Base-by-base conservation (phyloP, 2,797 vertebrate species). In the Limosa lapponica region DNA sequence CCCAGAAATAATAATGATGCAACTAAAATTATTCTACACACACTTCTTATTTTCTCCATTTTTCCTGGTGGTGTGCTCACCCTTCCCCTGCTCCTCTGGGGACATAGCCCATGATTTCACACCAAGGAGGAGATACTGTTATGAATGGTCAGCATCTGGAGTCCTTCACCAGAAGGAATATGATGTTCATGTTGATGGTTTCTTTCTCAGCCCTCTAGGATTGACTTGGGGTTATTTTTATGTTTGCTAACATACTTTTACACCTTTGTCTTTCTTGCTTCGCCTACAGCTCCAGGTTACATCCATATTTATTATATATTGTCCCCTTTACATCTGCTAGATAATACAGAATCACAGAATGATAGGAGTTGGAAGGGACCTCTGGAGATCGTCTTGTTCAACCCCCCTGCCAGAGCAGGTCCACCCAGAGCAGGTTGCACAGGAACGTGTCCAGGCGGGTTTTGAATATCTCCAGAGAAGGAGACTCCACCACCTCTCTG, bases 311-410 rank as follows among this genome's bases (percentile, higher is more conserved):
- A 23, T 52, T 64, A 28, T 43, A 22, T 51, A 37, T 51, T 51
- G 17, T 64, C 27, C 46, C n/a, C 2, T 86, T 66, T 62, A 30
- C 0, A 0, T 37, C 25, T 23, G 5, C 39, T 61, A 64, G 37
- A 32, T 64, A 32, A 17, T 51, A 28, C 16, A 11, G 27, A 51
- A 28, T 28, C 49, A 51, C 27, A 11, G 27, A 51, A 51, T 16
- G 10, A 28, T 51, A 28, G 27, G 49, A 17, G 27, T 25, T 49
- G 48, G 48, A 49, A 25, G 48, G 24, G 48, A 49, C 24, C 48
- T 49, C 48, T 49, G 48, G 24, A 49, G 24, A 15, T 49, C 48
- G 27, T 25, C 48, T 49, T 8, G 14, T 25, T 24, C 24, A 49
- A 49, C 24, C 24, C 48, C 11, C 7, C 48, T 49, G 48, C 24